phyloP scores from a whole-genome alignment of 2,797 vertebrate species.

The Sebastes minor region DNA sequence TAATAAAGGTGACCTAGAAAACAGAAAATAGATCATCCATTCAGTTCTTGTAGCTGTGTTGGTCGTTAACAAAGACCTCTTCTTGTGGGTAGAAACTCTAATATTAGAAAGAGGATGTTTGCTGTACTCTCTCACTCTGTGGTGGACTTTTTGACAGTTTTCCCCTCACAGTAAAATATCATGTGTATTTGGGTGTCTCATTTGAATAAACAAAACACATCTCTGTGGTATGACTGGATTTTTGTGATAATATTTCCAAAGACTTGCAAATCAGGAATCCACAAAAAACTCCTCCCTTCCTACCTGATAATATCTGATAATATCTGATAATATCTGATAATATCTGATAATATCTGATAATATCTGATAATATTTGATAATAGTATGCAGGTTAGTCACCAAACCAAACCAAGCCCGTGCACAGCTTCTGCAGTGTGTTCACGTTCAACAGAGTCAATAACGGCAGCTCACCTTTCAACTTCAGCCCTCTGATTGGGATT shows the following conservation, averaged over 20 bases:
- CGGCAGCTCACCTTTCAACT: slow-evolving; percentile 90
- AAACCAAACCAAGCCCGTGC: neutral
- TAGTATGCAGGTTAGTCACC: neutral
- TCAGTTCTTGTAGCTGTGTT: too few relatives aligned
- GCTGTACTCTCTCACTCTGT: too few relatives aligned
- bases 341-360: too few relatives aligned
- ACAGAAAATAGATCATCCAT: neutral
- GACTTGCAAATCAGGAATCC: too few relatives aligned
- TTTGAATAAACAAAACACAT: neutral
- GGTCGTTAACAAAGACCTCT: neutral
- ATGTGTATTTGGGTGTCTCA: neutral
- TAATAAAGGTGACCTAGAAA: neutral
- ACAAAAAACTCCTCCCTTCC: neutral
- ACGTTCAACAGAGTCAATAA: neutral
- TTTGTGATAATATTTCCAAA: neutral
- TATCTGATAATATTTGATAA: neutral
- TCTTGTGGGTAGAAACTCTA: neutral
- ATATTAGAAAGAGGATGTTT: neutral
- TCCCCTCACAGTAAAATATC: neutral
- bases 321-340: too few relatives aligned
- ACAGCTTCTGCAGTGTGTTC: neutral
- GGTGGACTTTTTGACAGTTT: neutral
- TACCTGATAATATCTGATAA: neutral
- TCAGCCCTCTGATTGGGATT: slow-evolving; percentile 97
- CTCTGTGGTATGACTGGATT: neutral